phyloP scores from a whole-genome alignment of 2,113 vertebrate species.

The Dasyurus viverrinus region DNA sequence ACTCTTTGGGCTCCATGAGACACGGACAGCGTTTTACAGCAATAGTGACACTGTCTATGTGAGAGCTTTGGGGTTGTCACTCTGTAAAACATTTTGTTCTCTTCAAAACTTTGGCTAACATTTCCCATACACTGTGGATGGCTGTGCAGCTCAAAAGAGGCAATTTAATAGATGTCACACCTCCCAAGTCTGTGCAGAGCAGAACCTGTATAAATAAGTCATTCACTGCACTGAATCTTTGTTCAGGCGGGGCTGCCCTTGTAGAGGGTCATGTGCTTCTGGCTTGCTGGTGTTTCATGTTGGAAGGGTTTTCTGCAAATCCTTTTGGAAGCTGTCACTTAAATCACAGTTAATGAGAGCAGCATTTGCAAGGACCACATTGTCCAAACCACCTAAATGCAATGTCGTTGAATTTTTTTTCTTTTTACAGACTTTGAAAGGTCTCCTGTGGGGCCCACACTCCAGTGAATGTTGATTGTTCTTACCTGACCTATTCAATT shows the following conservation, averaged over 20 bases:
- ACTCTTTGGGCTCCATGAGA: not conserved
- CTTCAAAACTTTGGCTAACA: conserved; percentile 49
- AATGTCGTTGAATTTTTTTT: conserved; percentile 59
- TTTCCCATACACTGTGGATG: conserved; percentile 31
- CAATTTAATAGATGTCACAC: conserved; percentile 69
- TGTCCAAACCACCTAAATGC: conserved; percentile 48
- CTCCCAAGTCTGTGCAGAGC: conserved; percentile 44
- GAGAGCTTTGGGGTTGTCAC: not conserved
- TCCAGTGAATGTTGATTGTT: conserved; percentile 36
- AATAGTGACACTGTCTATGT: not conserved
- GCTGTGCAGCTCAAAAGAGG: conserved; percentile 53
- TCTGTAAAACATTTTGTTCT: conserved; percentile 56
- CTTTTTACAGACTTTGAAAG: conserved; percentile 63
- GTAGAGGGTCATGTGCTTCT: conserved; percentile 51
- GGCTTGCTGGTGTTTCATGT: conserved; percentile 64
- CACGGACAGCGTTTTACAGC: not conserved
- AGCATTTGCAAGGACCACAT: conserved; percentile 25
- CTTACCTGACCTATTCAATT: conserved; percentile 39
- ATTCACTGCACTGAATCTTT: conserved; percentile 58
- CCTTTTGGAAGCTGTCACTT: conserved; percentile 69
- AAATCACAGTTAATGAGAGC: conserved; percentile 66
- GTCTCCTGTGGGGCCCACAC: conserved; percentile 49
- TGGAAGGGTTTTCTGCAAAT: conserved; percentile 60
- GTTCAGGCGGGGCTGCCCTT: conserved; percentile 59
- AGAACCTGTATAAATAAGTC: conserved; percentile 68